These are phyloP conservation scores for Chelon auratus DNA, from an alignment of 2,797 vertebrate species.

Conservation along the genomic window DNA sequence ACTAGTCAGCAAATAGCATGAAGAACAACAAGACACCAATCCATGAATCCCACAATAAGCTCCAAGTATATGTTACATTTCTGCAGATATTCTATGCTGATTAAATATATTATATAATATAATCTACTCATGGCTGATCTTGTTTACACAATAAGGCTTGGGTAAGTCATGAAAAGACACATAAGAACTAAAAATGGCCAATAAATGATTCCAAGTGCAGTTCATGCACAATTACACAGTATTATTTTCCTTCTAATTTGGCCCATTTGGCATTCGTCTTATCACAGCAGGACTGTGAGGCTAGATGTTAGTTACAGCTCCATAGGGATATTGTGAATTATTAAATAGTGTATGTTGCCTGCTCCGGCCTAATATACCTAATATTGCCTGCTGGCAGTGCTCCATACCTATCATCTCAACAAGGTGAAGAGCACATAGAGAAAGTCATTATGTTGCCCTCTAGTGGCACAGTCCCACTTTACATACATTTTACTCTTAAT, in stretches of 20 bases:
- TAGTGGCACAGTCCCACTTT: constrained; percentile 37
- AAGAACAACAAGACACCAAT: neutral
- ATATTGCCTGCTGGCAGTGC: constrained; percentile 21
- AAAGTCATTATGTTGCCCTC: constrained; percentile 49
- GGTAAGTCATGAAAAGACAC: constrained; percentile 9
- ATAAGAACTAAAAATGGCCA: neutral
- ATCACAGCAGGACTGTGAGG: constrained; percentile 22
- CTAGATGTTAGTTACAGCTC: constrained; percentile 39
- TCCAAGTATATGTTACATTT: neutral
- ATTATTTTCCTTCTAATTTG: constrained; percentile 6
- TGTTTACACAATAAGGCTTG: constrained; percentile 2
- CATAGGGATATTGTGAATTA: constrained; percentile 26
- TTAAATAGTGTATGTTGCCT: constrained; percentile 34
- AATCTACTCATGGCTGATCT: neutral
- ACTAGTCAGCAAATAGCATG: neutral
- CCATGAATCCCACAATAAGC: neutral
- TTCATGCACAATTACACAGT: constrained; percentile 28
- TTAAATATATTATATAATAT: constrained; percentile 3
- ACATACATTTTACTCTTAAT: neutral
- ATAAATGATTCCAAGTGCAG: constrained; percentile 21
- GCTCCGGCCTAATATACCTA: constrained; percentile 18
- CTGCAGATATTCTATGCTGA: constrained; percentile 1
- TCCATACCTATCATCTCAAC: constrained; percentile 23
- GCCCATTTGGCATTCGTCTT: constrained; percentile 5
- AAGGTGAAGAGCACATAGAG: constrained; percentile 4